These are phyloP conservation scores for Marronus borbonicus DNA, from an alignment of 2,888 invertebrate species.

Conservation along the genomic window DNA sequence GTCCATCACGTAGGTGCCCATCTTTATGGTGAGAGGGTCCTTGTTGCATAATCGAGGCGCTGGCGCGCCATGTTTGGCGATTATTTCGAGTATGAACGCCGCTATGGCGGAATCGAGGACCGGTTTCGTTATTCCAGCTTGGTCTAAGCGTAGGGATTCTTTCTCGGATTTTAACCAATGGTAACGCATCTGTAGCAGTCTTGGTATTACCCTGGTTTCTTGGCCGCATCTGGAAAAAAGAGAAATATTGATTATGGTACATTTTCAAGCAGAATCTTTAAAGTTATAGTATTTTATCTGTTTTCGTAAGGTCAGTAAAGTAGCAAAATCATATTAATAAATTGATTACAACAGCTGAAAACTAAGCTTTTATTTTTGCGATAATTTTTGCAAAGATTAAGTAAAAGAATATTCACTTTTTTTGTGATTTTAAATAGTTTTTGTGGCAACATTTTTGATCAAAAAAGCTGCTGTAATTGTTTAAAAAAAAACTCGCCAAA, in stretches of 20 bases:
- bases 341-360: no score
- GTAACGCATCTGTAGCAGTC: slow-evolving; percentile 94
- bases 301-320: no score
- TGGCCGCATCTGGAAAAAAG: slow-evolving; percentile 86
- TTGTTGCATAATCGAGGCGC: slow-evolving; percentile 98
- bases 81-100: slow-evolving; percentile 96
- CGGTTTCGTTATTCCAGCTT: slow-evolving; percentile 94
- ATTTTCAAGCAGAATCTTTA: no score
- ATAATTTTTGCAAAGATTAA: no score
- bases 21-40: slow-evolving; percentile 98
- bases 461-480: no score
- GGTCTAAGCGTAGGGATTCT: slow-evolving; percentile 90
- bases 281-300: no score
- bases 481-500: no score
- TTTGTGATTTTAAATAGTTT: no score
- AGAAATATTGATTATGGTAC: slow-evolving; percentile 24
- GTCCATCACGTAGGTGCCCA: slow-evolving; percentile 94
- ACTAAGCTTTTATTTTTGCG: no score
- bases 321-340: no score
- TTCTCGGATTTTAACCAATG: slow-evolving; percentile 97
- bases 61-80: slow-evolving; percentile 95
- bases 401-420: no score
- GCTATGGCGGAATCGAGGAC: slow-evolving; percentile 96
- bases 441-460: no score
- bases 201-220: slow-evolving; percentile 96